A percentile compares a stretch with the other conserved stretches of the same genome.
These are phyloP conservation scores for Benitochromis conjunctus DNA, from an alignment of 2,113 vertebrate species.

Conservation along the genomic window DNA sequence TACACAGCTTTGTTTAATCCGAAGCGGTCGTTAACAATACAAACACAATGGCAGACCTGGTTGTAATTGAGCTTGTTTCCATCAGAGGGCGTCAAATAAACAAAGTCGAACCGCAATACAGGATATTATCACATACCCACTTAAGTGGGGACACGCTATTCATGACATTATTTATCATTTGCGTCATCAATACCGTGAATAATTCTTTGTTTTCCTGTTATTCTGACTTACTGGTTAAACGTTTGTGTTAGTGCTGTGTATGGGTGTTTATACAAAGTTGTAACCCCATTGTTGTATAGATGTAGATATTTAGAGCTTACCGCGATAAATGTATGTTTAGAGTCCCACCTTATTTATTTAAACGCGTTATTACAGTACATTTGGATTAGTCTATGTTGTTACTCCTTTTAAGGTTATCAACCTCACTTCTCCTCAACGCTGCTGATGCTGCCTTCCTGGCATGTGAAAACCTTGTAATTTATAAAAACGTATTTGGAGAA, in stretches of 20 bases:
- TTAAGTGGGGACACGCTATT: no score
- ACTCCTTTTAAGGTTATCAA: conserved; percentile 27
- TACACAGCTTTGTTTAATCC: not conserved
- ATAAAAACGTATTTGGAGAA: fast-evolving
- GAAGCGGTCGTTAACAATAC: not conserved
- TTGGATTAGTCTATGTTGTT: not conserved
- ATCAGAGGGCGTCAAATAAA: not conserved
- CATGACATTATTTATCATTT: not conserved
- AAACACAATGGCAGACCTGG: not conserved
- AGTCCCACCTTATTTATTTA: fast-evolving
- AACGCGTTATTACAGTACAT: not conserved
- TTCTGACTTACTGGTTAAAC: not conserved
- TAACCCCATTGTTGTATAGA: not conserved
- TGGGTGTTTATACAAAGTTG: not conserved
- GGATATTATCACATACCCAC: not conserved
- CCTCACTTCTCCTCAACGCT: not conserved
- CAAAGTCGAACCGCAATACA: not conserved
- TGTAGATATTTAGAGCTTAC: not conserved
- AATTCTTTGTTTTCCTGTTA: not conserved
- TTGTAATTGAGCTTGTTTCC: not conserved
- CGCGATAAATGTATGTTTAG: fast-evolving
- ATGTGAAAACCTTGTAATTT: not conserved
- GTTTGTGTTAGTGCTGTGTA: not conserved
- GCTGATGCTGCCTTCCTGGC: not conserved
- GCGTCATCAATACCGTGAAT: fast-evolving